Conservation (phyloP, 2,113 vertebrate species). For the Dolichotis patagonum region DNA sequence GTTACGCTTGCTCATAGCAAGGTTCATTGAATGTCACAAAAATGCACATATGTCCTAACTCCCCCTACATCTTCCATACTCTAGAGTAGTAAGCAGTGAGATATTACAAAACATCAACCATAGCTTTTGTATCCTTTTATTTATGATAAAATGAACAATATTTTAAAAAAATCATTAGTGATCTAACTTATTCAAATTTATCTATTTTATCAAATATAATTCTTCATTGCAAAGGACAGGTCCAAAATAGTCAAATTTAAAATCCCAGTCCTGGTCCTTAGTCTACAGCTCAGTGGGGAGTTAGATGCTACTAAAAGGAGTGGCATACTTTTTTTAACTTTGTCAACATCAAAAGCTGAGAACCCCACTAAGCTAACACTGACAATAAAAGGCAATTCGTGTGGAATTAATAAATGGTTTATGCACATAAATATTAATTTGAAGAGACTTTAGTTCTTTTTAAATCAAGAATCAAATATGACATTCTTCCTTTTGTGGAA, state of each 20-base stretch:
- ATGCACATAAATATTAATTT: slow-evolving; percentile 43
- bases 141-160: background rate
- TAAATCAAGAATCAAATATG: slow-evolving; percentile 48
- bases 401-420: slow-evolving; percentile 48
- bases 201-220: background rate
- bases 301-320: background rate
- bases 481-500: background rate
- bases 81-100: background rate
- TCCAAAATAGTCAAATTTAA: background rate
- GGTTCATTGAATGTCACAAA: background rate
- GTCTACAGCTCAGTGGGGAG: background rate
- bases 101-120: background rate
- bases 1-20: background rate
- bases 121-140: background rate
- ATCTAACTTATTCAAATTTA: background rate
- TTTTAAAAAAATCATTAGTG: background rate
- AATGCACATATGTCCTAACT: background rate
- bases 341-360: background rate
- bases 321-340: background rate
- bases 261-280: background rate
- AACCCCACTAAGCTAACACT: slow-evolving; percentile 28
- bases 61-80: background rate
- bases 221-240: background rate
- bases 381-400: slow-evolving; percentile 25
- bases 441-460: slow-evolving; percentile 54